A percentile compares a stretch with the other conserved stretches of the same genome.
These are phyloP conservation scores for Ptilodon capucinus DNA, from an alignment of 2,888 invertebrate species.

Conservation along the genomic window DNA sequence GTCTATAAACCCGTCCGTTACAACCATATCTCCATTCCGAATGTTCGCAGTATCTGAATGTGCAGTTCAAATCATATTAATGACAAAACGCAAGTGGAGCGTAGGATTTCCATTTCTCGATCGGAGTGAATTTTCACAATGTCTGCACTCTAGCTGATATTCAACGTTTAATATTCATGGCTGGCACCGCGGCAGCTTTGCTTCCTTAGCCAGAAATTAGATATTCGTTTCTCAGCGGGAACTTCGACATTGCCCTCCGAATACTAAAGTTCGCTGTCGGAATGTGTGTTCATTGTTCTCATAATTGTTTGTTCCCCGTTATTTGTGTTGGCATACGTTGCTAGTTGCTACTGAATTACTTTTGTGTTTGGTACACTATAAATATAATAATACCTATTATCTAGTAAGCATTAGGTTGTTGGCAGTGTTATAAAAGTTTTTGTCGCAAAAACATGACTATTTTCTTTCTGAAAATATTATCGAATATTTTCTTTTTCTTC, in stretches of 20 bases:
- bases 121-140: conserved; percentile 64
- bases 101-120: conserved; percentile 67
- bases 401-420: background rate
- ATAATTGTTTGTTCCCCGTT: conserved; percentile 25
- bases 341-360: conserved; percentile 5
- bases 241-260: conserved; percentile 46
- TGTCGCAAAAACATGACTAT: background rate
- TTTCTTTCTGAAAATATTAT: background rate
- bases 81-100: conserved; percentile 66
- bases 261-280: conserved; percentile 31
- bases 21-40: conserved; percentile 19
- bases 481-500: too few species aligned
- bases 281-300: conserved; percentile 23
- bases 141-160: conserved; percentile 65
- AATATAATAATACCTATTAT: background rate
- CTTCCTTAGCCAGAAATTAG: conserved; percentile 64
- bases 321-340: background rate
- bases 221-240: conserved; percentile 59
- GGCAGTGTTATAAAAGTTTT: background rate
- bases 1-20: background rate
- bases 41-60: conserved; percentile 44
- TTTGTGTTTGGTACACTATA: conserved; percentile 1
- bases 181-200: conserved; percentile 53
- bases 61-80: conserved; percentile 65
- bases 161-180: conserved; percentile 71